These are phyloP conservation scores for Rousettus madagascariensis DNA, from an alignment of 2,797 vertebrate genomes.

Conservation along the genomic window DNA sequence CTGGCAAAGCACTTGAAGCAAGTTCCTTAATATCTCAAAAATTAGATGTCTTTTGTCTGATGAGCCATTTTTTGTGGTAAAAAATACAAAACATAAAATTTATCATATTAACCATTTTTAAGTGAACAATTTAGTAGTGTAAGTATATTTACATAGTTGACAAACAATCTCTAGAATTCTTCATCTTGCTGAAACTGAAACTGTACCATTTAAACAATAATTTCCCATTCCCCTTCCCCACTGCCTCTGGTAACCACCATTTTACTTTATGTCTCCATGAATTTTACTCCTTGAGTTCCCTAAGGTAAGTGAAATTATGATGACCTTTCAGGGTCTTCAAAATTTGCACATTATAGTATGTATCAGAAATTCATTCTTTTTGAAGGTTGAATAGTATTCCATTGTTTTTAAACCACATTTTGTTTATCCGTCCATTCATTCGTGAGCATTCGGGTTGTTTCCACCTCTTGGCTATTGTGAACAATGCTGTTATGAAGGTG, in stretches of 20 bases:
- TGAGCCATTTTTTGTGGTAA: not conserved
- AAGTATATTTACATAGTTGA: not conserved
- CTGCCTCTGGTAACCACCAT: not conserved
- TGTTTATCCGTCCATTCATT: not conserved
- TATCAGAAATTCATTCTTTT: not conserved
- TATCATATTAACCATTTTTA: not conserved
- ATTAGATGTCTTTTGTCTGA: not conserved
- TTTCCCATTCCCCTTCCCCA: fast-evolving
- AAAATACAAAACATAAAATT: not conserved
- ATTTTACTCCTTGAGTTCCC: not conserved
- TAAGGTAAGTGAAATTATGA: not conserved
- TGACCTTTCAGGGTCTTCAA: not conserved
- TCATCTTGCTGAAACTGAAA: not conserved
- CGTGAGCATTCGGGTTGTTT: not conserved
- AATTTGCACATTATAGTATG: fast-evolving
- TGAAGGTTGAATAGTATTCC: not conserved
- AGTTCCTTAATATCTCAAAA: not conserved
- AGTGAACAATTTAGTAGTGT: not conserved
- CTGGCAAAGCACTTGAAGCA: not conserved
- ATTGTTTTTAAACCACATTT: not conserved
- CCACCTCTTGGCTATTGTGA: not conserved
- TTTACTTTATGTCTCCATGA: not conserved
- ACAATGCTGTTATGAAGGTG: not conserved
- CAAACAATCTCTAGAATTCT: not conserved
- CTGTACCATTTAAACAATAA: not conserved